Evolutionary conservation across 2,797 vertebrate genomes (phyloP).

Genomic region (Myotis daubentonii): DNA sequence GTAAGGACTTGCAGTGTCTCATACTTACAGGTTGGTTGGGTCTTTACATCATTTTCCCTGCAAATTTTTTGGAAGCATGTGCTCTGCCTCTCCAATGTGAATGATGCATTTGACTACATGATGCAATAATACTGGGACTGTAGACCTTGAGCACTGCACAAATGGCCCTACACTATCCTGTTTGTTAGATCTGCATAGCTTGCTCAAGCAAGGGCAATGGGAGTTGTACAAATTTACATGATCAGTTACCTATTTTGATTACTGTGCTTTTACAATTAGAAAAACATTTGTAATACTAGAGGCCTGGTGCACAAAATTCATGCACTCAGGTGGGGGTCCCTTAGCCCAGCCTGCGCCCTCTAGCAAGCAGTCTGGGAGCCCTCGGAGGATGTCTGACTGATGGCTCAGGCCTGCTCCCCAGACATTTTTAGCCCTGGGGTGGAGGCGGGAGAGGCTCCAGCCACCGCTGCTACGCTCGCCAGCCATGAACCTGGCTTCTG

Average conservation of each 20-base stretch:
- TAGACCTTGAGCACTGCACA: not conserved
- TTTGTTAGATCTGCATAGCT: not conserved
- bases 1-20: not conserved
- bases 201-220: not conserved
- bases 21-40: not conserved
- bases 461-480: too few relatives aligned
- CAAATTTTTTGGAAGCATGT: not conserved
- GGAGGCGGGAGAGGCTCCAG: too few relatives aligned
- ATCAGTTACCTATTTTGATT: not conserved
- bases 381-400: too few relatives aligned
- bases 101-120: not conserved
- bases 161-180: not conserved
- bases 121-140: not conserved
- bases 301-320: too few relatives aligned
- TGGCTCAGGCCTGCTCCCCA: too few relatives aligned
- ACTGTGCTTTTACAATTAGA: not conserved
- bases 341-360: too few relatives aligned
- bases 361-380: too few relatives aligned
- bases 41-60: not conserved
- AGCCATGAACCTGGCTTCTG: too few relatives aligned
- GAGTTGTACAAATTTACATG: not conserved
- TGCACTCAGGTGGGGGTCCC: too few relatives aligned
- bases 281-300: slow-evolving; percentile 10
- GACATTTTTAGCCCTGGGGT: too few relatives aligned
- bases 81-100: not conserved